Evolutionary conservation across 1,140 invertebrate genomes (phyloP).

Genomic region (Neotoxoptera formosana): DNA sequence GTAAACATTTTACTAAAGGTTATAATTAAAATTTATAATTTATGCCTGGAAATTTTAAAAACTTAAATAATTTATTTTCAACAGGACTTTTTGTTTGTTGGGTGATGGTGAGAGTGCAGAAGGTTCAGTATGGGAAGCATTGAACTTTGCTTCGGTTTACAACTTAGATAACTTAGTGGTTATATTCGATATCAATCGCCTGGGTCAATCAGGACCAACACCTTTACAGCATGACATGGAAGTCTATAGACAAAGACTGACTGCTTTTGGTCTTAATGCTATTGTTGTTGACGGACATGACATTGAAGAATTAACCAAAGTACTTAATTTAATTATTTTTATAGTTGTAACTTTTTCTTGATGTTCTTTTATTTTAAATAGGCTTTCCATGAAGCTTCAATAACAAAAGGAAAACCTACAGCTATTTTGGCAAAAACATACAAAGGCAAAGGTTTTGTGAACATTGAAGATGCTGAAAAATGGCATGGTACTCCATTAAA

Average conservation of each 20-base stretch:
- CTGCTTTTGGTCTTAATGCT: conserved; percentile 92
- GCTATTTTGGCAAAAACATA: conserved; percentile 95
- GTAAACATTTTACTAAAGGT: background rate
- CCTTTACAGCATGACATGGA: conserved; percentile 93
- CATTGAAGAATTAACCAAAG: conserved; percentile 86
- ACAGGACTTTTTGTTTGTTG: conserved; percentile 91
- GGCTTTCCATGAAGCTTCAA: conserved; percentile 83
- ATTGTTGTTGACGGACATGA: conserved; percentile 97
- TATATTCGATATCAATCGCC: conserved; percentile 96
- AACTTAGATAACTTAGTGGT: conserved; percentile 96
- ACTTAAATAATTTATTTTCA: conserved; percentile 61
- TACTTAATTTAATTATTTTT: conserved; percentile 62
- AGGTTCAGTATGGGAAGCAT: conserved; percentile 98
- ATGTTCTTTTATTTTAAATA: conserved; percentile 60
- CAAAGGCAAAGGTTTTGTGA: conserved; percentile 90
- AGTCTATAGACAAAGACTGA: conserved; percentile 83
- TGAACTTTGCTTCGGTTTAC: conserved; percentile 93
- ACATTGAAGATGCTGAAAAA: conserved; percentile 91
- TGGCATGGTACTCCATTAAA: conserved; percentile 98
- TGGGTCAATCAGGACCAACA: conserved; percentile 96
- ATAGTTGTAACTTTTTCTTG: background rate
- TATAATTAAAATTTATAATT: background rate
- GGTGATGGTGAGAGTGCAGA: conserved; percentile 99
- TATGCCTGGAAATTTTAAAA: background rate
- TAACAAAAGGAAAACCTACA: conserved; percentile 84